These are phyloP conservation scores for Sphaerophoria taeniata DNA, from an alignment of 2,888 invertebrate species.

Conservation along the genomic window DNA sequence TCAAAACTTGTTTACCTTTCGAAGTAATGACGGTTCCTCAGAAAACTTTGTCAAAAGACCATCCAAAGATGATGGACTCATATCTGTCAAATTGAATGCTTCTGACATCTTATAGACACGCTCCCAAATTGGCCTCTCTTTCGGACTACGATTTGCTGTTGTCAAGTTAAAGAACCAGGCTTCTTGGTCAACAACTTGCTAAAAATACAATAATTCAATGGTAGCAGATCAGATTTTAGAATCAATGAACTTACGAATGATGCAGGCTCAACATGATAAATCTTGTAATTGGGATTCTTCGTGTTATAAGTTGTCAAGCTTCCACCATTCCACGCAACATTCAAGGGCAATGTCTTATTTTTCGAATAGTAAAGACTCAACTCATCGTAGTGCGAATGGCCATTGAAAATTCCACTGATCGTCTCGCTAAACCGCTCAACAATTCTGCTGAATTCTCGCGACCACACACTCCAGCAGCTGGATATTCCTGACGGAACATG, in stretches of 20 bases:
- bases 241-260: constrained; percentile 76
- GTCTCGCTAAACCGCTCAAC: constrained; percentile 89
- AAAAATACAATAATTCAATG: constrained; percentile 75
- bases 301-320: constrained; percentile 89
- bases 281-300: constrained; percentile 92
- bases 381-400: constrained; percentile 91
- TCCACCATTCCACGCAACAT: constrained; percentile 92
- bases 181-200: constrained; percentile 87
- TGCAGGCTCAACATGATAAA: constrained; percentile 88
- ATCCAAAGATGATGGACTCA: constrained; percentile 86
- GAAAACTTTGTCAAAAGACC: constrained; percentile 86
- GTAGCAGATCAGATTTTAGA: neutral
- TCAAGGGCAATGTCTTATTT: constrained; percentile 84
- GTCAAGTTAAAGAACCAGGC: constrained; percentile 91
- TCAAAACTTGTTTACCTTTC: constrained; percentile 75
- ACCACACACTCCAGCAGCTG: constrained; percentile 89
- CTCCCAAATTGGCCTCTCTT: constrained; percentile 87
- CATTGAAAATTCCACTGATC: constrained; percentile 91
- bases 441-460: constrained; percentile 87
- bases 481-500: constrained; percentile 91
- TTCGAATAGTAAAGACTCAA: constrained; percentile 87
- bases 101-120: constrained; percentile 90
- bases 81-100: constrained; percentile 85
- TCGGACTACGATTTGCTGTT: constrained; percentile 86
- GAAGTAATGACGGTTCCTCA: constrained; percentile 76